Percentiles rank a stretch among this genome's conserved stretches.
Conservation (phyloP, 2,888 invertebrate species). For the Chymomyza fuscimana region DNA sequence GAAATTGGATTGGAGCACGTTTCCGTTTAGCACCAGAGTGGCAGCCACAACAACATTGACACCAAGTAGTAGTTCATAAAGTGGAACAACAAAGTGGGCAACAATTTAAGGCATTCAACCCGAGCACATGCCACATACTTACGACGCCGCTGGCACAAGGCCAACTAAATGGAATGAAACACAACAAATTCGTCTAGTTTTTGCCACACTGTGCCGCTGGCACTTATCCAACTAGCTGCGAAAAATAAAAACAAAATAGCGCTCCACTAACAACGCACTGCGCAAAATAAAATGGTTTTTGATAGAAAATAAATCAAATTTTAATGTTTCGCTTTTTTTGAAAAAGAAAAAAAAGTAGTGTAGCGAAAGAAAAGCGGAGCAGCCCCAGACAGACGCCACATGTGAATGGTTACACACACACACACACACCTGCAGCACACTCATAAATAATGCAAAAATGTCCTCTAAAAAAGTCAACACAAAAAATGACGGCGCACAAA, state of each 20-base stretch:
- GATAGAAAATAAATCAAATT: conserved; percentile 53
- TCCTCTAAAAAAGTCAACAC: conserved; percentile 28
- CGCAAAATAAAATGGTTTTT: conserved; percentile 34
- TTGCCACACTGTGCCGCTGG: conserved; percentile 30
- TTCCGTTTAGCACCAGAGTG: conserved; percentile 16
- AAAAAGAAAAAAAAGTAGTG: too few relatives aligned
- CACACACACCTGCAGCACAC: conserved; percentile 47
- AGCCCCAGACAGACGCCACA: not conserved
- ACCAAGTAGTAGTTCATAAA: conserved; percentile 21
- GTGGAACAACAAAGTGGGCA: conserved; percentile 26
- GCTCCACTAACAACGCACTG: conserved; percentile 48
- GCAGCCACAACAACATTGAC: conserved; percentile 25
- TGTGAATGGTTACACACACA: conserved; percentile 15
- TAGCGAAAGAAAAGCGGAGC: not conserved
- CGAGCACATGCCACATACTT: conserved; percentile 17
- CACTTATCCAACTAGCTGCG: conserved; percentile 41
- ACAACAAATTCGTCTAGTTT: not conserved
- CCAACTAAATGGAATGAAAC: not conserved
- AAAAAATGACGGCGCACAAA: conserved; percentile 17
- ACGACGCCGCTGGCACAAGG: conserved; percentile 10
- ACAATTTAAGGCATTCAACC: not conserved
- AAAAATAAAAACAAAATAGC: not conserved
- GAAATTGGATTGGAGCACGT: conserved; percentile 54
- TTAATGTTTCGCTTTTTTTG: conserved; percentile 1
- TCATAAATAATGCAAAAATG: conserved; percentile 59